These are phyloP conservation scores for Corbicula japonica DNA, from an alignment of 2,888 invertebrate species.

Conservation along the genomic window DNA sequence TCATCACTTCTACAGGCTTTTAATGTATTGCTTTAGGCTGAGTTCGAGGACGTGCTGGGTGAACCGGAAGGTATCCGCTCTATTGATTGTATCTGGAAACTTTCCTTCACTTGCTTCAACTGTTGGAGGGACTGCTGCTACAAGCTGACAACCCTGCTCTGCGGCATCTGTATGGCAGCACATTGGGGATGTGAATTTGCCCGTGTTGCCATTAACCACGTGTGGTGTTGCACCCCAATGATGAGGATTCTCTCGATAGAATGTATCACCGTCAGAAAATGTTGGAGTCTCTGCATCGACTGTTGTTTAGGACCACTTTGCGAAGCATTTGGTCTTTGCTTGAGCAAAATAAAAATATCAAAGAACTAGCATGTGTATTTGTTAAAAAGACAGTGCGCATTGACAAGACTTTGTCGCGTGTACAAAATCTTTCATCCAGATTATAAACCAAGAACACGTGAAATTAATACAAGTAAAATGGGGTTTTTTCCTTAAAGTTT, in stretches of 20 bases:
- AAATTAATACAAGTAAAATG: too few species aligned
- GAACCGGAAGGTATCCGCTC: slow-evolving; percentile 81
- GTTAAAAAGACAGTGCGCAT: too few species aligned
- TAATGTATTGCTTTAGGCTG: slow-evolving; percentile 61
- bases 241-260: slow-evolving; percentile 90
- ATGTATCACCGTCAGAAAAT: slow-evolving; percentile 75
- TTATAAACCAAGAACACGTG: too few species aligned
- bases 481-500: too few species aligned
- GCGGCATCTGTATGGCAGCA: slow-evolving; percentile 90
- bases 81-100: slow-evolving; percentile 91
- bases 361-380: too few species aligned
- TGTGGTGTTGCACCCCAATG: slow-evolving; percentile 92
- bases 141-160: slow-evolving; percentile 90
- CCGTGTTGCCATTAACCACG: slow-evolving; percentile 89
- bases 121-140: slow-evolving; percentile 91
- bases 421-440: too few species aligned
- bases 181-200: slow-evolving; percentile 87
- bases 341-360: slow-evolving; percentile 76
- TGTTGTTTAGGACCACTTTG: slow-evolving; percentile 89
- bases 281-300: slow-evolving; percentile 88
- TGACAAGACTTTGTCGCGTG: too few species aligned
- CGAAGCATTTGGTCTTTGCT: slow-evolving; percentile 87
- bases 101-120: slow-evolving; percentile 89
- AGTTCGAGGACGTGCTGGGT: slow-evolving; percentile 69
- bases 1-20: too few species aligned